Evolutionary conservation across 2,113 vertebrate species (phyloP).

Genomic region (Ginglymostoma cirratum): DNA sequence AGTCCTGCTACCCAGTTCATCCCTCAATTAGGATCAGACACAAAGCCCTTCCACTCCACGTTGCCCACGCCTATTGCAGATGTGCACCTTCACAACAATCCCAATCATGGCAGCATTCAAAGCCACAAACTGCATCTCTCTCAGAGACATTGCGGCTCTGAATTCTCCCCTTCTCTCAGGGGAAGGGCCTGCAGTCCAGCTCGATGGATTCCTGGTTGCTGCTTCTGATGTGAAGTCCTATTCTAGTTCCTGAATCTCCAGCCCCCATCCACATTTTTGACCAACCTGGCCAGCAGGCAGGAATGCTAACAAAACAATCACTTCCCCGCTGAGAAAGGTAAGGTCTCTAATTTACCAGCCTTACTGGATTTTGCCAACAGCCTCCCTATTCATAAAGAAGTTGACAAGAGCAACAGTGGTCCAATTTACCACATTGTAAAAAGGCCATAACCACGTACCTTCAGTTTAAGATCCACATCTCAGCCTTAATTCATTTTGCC

Average conservation of each 20-base stretch:
- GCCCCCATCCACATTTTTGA: neutral
- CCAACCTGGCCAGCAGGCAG: neutral
- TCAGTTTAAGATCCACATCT: neutral
- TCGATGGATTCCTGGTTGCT: neutral
- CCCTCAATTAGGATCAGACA: neutral
- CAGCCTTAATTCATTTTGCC: neutral
- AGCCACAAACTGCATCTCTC: neutral
- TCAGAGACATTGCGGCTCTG: neutral
- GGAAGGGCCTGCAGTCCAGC: neutral
- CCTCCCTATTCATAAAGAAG: neutral
- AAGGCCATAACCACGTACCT: neutral
- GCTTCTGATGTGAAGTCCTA: neutral
- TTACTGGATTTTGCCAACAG: neutral
- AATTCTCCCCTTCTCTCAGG: neutral
- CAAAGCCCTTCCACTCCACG: neutral
- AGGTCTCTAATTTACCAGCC: neutral
- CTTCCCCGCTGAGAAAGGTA: neutral
- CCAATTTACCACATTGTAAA: neutral
- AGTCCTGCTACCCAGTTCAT: neutral
- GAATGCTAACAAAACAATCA: neutral
- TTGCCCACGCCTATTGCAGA: neutral
- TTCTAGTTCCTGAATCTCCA: too few relatives aligned
- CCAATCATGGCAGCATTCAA: neutral
- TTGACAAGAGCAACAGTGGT: neutral
- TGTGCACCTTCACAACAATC: neutral